Evolutionary conservation across 2,888 invertebrate species (phyloP), one percentile per base, ranked within the genome.

Genomic region (Nymphalis polychloros): DNA sequence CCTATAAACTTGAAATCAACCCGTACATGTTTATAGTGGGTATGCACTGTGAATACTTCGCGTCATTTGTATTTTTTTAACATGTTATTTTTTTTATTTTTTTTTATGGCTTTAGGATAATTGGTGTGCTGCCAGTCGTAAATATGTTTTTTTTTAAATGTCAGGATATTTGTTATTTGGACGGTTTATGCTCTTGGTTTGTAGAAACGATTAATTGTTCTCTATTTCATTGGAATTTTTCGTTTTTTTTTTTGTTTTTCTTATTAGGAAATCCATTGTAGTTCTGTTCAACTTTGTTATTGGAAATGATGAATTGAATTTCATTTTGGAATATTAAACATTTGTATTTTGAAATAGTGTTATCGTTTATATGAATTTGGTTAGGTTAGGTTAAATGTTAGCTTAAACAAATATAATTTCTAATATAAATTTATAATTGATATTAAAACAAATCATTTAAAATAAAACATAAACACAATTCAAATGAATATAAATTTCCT

Each of bases 1-100:
- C 87, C 82, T 77, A 82, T 79, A 68, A 70, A 78, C 17, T 23
- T 50, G 19, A 31, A 31, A 27, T 31, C 53, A 27, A 83, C 81
- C 83, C 83, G 86, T 87, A 82, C 82, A 85, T 83, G 50, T 57
- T 57, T 57, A 57, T 57, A 41, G 41, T n/a, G 3, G 31, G 10
- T 31, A 55, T 55, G 31, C 55, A 55, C 31, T 55, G 8, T 31
- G 55, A 55, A 55, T 55, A 55, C 31, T 55, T n/a, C 31, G 7
- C 3, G n/a, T 35, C 10, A n/a, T 35, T 31, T 13, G 3, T 13
- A 4, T 17, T 31, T 55, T 55, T 55, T 31, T 31, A 31, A 55
- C 31, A 55, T 52, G 16, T 52, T 31, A 2, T 13, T 31, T n/a
- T 31, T 16, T 55, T 55, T 53, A 23, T 53, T 27, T 55, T 3